Evolutionary conservation across 2,888 invertebrate genomes (phyloP).

Genomic region (Pseudoips prasinana): DNA sequence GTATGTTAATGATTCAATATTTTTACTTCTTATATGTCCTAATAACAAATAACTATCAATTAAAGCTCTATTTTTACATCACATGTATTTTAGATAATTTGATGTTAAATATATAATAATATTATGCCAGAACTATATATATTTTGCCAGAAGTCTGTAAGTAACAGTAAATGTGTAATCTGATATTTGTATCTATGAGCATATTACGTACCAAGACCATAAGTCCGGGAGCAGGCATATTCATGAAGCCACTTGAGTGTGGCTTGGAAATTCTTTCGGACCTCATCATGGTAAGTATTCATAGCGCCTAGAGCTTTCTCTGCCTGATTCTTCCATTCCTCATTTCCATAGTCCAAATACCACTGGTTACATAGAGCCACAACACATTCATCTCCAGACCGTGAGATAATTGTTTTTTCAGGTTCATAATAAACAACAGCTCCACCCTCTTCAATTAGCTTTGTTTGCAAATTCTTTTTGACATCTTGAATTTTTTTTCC

Average conservation of each 20-base stretch:
- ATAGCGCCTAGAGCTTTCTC: conserved; percentile 86
- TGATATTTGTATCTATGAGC: too few species aligned
- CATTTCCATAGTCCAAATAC: conserved; percentile 98
- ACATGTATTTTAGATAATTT: too few species aligned
- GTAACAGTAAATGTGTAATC: not conserved
- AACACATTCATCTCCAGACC: conserved; percentile 98
- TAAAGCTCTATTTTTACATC: too few species aligned
- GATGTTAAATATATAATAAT: too few species aligned
- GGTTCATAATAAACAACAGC: conserved; percentile 96
- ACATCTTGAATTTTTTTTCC: conserved; percentile 97
- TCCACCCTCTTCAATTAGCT: conserved; percentile 85
- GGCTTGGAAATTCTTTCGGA: conserved; percentile 93
- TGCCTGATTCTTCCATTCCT: conserved; percentile 91
- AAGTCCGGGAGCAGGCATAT: conserved; percentile 98
- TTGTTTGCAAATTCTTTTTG: conserved; percentile 93
- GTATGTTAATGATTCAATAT: too few species aligned
- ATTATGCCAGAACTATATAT: too few species aligned
- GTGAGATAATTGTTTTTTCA: conserved; percentile 95
- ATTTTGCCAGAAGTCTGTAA: too few species aligned
- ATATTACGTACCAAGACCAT: conserved; percentile 94
- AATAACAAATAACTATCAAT: too few species aligned
- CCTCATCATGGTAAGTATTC: conserved; percentile 97
- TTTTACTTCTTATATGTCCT: too few species aligned
- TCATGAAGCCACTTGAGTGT: conserved; percentile 98
- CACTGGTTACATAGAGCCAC: conserved; percentile 99